Base-by-base conservation (phyloP, 1,140 invertebrate species). In the Lepidurus packardi region DNA sequence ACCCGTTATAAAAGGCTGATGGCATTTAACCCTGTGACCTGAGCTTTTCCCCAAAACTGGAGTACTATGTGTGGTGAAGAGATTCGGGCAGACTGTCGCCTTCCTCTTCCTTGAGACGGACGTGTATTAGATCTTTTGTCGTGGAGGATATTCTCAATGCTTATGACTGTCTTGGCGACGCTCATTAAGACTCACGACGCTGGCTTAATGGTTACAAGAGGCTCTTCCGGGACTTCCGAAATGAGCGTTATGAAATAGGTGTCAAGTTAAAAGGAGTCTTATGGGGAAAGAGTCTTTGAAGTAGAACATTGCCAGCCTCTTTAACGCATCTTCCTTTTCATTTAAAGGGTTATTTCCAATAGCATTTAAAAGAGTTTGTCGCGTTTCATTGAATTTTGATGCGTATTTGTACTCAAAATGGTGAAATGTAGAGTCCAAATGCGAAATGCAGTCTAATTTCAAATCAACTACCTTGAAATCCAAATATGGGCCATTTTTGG, bases 161-260 rank as follows among this genome's bases (percentile, higher is more conserved):
- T 65, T 65, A 65, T 65, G 53, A 65, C 53, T 65, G 53, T 65
- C 53, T 65, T 65, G 53, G 53, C 53, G 53, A 65, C 53, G 53
- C 53, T 65, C 53, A 65, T 65, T 65, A 65, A 65, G 53, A 65
- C 9, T 21, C 16, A 65, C 16, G 53, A 65, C 53, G 53, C 53
- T 65, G 53, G 53, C 53, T 65, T 65, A 65, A 65, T 65, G 53
- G 21, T 21, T 7, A 21, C 21, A 65, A 65, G 53, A n/a, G 13
- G 16, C 53, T 65, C 53, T 65, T 65, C 53, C 53, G 53, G 53
- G 53, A 65, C 16, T 65, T 65, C 21, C 53, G 13, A 13, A 65
- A 21, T 5, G 53, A 65, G 16, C 53, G 53, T 65, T 9, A 7
- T 13, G 53, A 16, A 16, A 65, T n/a, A 65, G 53, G 53, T 65